phyloP scores from a whole-genome alignment of 2,113 vertebrate species.

The Sapayoa aenigma region DNA sequence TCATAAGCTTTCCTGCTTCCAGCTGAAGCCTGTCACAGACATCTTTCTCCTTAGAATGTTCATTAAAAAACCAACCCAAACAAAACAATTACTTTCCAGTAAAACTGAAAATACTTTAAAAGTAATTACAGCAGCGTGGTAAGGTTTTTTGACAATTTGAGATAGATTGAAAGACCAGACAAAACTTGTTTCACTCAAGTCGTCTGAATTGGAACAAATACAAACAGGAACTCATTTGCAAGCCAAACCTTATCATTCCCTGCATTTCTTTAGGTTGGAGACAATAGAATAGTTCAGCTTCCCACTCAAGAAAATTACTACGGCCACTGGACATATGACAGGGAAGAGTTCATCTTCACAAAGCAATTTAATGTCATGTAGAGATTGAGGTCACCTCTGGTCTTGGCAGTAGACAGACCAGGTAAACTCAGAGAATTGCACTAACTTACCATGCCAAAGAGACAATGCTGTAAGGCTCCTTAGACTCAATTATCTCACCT shows the following conservation, averaged over 20 bases:
- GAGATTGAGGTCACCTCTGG: neutral
- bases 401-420: neutral
- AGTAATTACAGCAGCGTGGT: neutral
- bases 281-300: neutral
- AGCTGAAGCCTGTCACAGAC: neutral
- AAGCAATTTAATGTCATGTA: neutral
- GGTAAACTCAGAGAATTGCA: neutral
- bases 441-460: neutral
- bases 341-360: neutral
- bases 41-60: neutral
- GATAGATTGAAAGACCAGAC: neutral
- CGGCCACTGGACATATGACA: accelerated
- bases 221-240: neutral
- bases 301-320: neutral
- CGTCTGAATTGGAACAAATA: neutral
- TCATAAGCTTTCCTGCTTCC: neutral
- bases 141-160: neutral
- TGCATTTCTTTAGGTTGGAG: neutral
- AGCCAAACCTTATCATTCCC: neutral
- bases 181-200: neutral
- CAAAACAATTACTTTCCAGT: neutral
- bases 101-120: neutral
- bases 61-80: neutral
- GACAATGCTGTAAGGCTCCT: neutral
- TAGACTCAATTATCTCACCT: accelerated